Conservation (phyloP, 2,888 invertebrate species). For the Trilocha varians region DNA sequence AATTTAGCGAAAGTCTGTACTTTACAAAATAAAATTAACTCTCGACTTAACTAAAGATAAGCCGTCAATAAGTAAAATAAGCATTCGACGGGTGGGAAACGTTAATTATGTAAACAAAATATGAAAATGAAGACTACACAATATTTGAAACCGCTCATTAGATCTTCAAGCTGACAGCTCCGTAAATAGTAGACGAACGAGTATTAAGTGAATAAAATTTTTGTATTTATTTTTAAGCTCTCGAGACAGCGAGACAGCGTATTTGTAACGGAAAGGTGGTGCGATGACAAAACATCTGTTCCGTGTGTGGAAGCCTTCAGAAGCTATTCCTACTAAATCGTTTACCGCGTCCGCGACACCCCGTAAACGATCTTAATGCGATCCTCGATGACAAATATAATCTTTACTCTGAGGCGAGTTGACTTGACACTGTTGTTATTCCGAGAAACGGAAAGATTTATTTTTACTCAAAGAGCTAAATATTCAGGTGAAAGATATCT, state of each 20-base stretch:
- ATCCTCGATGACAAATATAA: slow-evolving; percentile 68
- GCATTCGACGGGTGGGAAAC: slow-evolving; percentile 25
- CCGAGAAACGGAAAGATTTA: slow-evolving; percentile 65
- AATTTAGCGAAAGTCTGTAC: neutral
- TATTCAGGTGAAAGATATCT: slow-evolving; percentile 71
- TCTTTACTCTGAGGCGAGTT: slow-evolving; percentile 62
- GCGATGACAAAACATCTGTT: slow-evolving; percentile 62
- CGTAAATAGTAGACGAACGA: slow-evolving; percentile 52
- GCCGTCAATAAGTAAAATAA: slow-evolving; percentile 3
- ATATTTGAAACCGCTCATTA: slow-evolving; percentile 69
- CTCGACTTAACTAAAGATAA: neutral
- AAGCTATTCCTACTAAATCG: slow-evolving; percentile 47
- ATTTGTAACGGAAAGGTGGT: slow-evolving; percentile 38
- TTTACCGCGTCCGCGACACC: slow-evolving; percentile 53
- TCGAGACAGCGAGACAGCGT: slow-evolving; percentile 36
- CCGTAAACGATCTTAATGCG: slow-evolving; percentile 61
- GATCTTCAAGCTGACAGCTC: slow-evolving; percentile 65
- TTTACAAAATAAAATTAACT: neutral
- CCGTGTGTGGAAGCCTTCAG: slow-evolving; percentile 34
- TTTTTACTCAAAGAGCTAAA: slow-evolving; percentile 70
- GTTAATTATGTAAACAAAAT: slow-evolving; percentile 58
- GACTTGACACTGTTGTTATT: slow-evolving; percentile 69
- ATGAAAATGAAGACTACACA: slow-evolving; percentile 52
- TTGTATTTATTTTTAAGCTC: slow-evolving; percentile 44
- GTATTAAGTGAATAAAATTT: slow-evolving; percentile 38